Conservation (phyloP, 2,797 vertebrate genomes). For the Fringilla coelebs region DNA sequence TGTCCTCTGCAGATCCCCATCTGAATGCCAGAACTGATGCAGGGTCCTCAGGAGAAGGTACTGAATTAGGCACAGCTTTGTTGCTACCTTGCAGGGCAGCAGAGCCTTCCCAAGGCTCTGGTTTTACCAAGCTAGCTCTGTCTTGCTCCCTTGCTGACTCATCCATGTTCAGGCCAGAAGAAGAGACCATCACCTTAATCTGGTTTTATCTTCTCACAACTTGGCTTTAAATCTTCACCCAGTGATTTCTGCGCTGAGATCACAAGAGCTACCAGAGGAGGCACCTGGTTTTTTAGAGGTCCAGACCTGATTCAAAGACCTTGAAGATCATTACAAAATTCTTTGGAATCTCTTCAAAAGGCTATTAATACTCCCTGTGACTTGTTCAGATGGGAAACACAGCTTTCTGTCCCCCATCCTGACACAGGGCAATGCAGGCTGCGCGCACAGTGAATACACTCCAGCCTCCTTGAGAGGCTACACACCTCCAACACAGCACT, state of each 20-base stretch:
- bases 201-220: not conserved
- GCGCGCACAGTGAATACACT: rapidly evolving
- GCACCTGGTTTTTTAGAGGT: not conserved
- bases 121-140: not conserved
- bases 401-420: not conserved
- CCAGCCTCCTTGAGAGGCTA: not conserved
- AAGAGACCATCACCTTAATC: not conserved
- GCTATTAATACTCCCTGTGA: not conserved
- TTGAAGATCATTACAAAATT: not conserved
- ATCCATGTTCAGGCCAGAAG: not conserved
- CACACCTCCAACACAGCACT: not conserved
- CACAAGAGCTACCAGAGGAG: not conserved
- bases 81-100: not conserved
- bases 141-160: not conserved
- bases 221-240: not conserved
- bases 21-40: rapidly evolving
- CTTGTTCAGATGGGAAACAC: not conserved
- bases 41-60: not conserved
- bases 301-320: not conserved
- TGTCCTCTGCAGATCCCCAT: not conserved
- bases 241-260: not conserved
- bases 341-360: not conserved
- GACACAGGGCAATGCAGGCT: not conserved
- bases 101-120: not conserved
- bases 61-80: not conserved